These are phyloP conservation scores for Clivina fossor DNA, from an alignment of 2,888 invertebrate genomes.

Conservation along the genomic window DNA sequence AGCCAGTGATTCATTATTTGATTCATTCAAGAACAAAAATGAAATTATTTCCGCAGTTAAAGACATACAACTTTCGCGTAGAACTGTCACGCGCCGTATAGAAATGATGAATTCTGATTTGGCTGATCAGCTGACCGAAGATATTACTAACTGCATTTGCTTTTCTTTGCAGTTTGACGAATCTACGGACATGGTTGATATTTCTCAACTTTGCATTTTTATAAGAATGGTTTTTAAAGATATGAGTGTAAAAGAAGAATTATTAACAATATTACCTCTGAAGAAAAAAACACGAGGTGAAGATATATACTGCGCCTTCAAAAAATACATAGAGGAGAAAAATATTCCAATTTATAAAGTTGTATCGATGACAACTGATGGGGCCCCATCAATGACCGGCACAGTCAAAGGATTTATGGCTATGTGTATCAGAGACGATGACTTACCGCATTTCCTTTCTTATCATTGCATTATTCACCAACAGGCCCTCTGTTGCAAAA, in stretches of 20 bases:
- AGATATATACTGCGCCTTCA: conserved; percentile 38
- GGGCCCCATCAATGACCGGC: conserved; percentile 38
- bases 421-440: conserved; percentile 14
- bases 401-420: conserved; percentile 34
- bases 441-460: conserved; percentile 18
- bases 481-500: conserved; percentile 7
- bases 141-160: conserved; percentile 33
- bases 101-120: conserved; percentile 19
- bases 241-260: conserved; percentile 37
- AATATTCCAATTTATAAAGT: conserved; percentile 38
- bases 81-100: conserved; percentile 17
- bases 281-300: conserved; percentile 37
- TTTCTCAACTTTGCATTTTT: conserved; percentile 36
- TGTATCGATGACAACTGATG: conserved; percentile 38
- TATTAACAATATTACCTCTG: conserved; percentile 37
- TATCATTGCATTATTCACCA: conserved; percentile 17
- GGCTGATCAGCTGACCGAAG: conserved; percentile 27
- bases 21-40: conserved; percentile 19
- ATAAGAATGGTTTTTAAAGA: conserved; percentile 37
- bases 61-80: conserved; percentile 12
- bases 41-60: conserved; percentile 13
- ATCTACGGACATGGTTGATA: conserved; percentile 22
- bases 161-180: conserved; percentile 35
- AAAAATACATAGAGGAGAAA: conserved; percentile 28
- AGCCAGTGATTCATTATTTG: conserved; percentile 35